Percentiles rank a stretch among this genome's conserved stretches.
Evolutionary conservation across 2,113 vertebrate species (phyloP).

Genomic region (Callipepla californica): DNA sequence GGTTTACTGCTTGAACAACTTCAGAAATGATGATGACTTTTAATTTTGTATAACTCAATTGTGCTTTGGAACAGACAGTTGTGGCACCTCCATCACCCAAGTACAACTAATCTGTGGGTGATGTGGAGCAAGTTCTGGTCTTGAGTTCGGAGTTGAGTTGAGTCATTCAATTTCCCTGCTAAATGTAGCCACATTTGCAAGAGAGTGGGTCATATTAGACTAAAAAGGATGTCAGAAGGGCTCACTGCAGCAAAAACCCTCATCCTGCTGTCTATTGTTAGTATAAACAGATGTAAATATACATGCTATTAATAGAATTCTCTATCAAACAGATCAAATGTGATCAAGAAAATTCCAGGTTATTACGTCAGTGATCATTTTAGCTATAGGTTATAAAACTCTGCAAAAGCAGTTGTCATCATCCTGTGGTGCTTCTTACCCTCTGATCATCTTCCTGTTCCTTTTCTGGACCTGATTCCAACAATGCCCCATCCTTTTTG

Average conservation of each 20-base stretch:
- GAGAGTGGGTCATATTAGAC: neutral
- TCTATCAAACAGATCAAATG: neutral
- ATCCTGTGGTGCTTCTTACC: neutral
- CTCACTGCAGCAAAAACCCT: neutral
- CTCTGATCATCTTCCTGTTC: too few species aligned
- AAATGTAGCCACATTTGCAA: neutral
- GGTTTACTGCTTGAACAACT: neutral
- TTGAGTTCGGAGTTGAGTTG: neutral
- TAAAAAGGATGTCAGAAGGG: neutral
- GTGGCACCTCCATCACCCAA: rapidly evolving
- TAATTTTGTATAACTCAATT: neutral
- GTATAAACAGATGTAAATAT: neutral
- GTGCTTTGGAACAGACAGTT: neutral
- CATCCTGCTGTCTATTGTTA: neutral
- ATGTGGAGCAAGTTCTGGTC: rapidly evolving
- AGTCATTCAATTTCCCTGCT: neutral
- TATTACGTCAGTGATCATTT: neutral
- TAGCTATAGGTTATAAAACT: neutral
- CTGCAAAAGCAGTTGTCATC: neutral
- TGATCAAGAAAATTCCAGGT: neutral
- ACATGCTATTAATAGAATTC: neutral
- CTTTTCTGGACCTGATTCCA: too few species aligned
- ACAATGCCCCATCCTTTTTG: too few species aligned
- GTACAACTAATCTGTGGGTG: neutral
- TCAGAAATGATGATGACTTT: neutral